Evolutionary conservation across 2,113 vertebrate species (phyloP).

Genomic region (Mesocricetus auratus): DNA sequence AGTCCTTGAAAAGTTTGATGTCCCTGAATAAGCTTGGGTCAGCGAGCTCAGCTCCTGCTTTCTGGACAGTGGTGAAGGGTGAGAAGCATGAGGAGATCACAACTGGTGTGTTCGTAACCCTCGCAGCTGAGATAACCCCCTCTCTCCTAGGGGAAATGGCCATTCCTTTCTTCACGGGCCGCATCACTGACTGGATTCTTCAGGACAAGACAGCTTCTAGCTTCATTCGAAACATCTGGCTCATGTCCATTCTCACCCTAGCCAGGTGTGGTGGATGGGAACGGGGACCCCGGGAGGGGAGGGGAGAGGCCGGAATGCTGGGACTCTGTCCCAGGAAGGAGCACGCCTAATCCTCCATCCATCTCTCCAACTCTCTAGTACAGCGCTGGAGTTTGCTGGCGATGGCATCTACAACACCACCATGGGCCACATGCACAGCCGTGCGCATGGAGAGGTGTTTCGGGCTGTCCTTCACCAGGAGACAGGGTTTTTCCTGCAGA

Average conservation of each 20-base stretch:
- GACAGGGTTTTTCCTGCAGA: constrained; percentile 80
- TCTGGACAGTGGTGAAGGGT: neutral
- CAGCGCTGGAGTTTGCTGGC: constrained; percentile 72
- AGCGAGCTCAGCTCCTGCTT: neutral
- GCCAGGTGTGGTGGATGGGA: constrained; percentile 85
- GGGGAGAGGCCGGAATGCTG: neutral
- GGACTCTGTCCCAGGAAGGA: neutral
- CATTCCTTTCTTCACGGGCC: constrained; percentile 91
- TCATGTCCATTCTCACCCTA: constrained; percentile 88
- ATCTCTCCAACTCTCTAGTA: constrained; percentile 33
- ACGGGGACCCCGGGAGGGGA: rapidly evolving
- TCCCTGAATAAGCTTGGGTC: neutral
- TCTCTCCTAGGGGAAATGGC: constrained; percentile 90
- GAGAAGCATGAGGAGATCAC: neutral
- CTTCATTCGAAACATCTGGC: constrained; percentile 84
- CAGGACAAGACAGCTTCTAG: constrained; percentile 77
- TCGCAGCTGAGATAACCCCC: neutral
- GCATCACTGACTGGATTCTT: constrained; percentile 90
- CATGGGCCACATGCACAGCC: constrained; percentile 66
- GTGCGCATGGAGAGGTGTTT: constrained; percentile 75
- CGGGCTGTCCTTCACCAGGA: constrained; percentile 80
- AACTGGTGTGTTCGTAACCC: neutral
- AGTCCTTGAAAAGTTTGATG: neutral
- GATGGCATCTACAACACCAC: constrained; percentile 74
- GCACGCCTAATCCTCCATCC: neutral